Conservation (phyloP, 2,113 vertebrate species). For the Odontophorus gujanensis region DNA sequence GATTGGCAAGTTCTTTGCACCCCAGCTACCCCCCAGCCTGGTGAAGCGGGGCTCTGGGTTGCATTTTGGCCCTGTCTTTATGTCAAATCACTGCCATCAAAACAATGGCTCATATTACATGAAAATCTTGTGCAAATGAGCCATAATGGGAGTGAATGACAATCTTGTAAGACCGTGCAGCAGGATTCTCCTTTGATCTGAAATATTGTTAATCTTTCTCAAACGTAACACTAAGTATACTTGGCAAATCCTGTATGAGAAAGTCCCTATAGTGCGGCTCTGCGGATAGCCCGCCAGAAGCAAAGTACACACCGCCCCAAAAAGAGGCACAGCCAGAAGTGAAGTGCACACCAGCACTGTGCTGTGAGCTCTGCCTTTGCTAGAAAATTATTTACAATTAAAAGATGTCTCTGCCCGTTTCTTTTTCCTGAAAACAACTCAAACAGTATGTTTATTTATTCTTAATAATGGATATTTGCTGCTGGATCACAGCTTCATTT, state of each 20-base stretch:
- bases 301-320: conserved; percentile 43
- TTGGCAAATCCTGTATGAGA: conserved; percentile 80
- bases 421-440: neutral
- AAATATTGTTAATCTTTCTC: conserved; percentile 86
- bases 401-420: neutral
- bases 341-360: neutral
- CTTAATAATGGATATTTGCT: conserved; percentile 65
- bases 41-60: conserved; percentile 48
- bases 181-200: conserved; percentile 89
- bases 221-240: conserved; percentile 72
- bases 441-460: conserved; percentile 70
- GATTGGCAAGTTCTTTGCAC: conserved; percentile 79
- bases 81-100: conserved; percentile 83
- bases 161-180: conserved; percentile 85
- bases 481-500: conserved; percentile 59
- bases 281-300: conserved; percentile 47
- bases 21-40: conserved; percentile 67
- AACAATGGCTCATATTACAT: conserved; percentile 89
- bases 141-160: conserved; percentile 86
- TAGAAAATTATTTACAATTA: conserved; percentile 25
- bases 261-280: conserved; percentile 47
- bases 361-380: conserved; percentile 25
- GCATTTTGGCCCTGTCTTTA: conserved; percentile 78
- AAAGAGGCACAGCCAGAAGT: neutral
- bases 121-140: conserved; percentile 88